Percentiles rank a stretch among this genome's conserved stretches.
These are phyloP conservation scores for Rhimphoctona megacephalus DNA, from an alignment of 2,888 invertebrate genomes.

Conservation along the genomic window DNA sequence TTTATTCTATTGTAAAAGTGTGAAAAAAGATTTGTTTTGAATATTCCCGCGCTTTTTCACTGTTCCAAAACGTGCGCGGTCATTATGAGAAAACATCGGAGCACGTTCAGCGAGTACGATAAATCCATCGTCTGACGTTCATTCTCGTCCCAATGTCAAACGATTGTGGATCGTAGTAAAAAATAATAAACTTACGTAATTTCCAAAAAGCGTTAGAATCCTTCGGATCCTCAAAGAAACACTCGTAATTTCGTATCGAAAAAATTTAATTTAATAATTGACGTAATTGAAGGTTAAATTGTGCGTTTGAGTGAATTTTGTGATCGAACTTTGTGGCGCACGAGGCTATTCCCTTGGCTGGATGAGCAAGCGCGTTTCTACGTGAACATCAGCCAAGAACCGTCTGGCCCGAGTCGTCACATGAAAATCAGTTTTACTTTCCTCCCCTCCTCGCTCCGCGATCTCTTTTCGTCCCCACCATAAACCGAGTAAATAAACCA, in stretches of 20 bases:
- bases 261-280: not conserved
- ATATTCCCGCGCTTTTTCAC: not conserved
- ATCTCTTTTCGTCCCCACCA: not conserved
- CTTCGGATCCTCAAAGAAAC: not conserved
- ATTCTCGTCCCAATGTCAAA: slow-evolving; percentile 15
- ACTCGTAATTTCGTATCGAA: no score
- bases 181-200: slow-evolving; percentile 25
- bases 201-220: not conserved
- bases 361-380: not conserved
- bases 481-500: not conserved
- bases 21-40: not conserved
- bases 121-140: not conserved
- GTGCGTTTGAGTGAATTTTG: not conserved
- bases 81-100: not conserved
- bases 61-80: not conserved
- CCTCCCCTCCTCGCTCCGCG: not conserved
- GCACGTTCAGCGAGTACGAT: not conserved
- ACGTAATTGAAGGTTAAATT: slow-evolving; percentile 6
- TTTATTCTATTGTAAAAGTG: no score
- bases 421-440: slow-evolving; percentile 15
- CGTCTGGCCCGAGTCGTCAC: slow-evolving; percentile 1
- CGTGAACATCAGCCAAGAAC: not conserved
- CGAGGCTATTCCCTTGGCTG: not conserved
- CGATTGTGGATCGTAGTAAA: not conserved
- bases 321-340: not conserved